Evolutionary conservation across 1,140 invertebrate genomes (phyloP), one percentile per base, ranked within the genome.

Genomic region (Orussus abietinus): DNA sequence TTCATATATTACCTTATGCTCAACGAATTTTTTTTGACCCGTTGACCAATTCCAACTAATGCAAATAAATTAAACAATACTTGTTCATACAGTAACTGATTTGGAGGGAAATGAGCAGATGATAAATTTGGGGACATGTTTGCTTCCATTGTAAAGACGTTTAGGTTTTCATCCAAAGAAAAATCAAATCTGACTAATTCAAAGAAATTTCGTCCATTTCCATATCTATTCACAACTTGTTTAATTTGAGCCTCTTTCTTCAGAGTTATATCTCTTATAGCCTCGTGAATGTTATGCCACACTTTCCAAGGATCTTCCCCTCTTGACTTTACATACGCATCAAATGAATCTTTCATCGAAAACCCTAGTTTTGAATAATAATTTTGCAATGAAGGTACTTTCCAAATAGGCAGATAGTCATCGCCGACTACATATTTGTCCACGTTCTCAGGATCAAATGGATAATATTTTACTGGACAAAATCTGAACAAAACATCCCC

Each of bases 91-190:
- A 98, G 64, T 6, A 92, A 62, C 43, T 82, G 80, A 66, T 98
- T 98, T 1, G 82, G 84, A 28, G 84, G 81, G 67, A 88, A 98
- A 73, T 98, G 93, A 1, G 85, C 84, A 0, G 93, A 96, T 0
- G 91, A 95, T 14, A 98, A 75, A 75, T 98, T 98, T 0, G 95
- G 96, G 18, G 92, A 96, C 95, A 98, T 98, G 64, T 98, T 98
- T 1, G 91, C 94, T 71, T 98, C 95, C 82, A 98, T 86, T 2
- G 96, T 72, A 57, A 83, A 90, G 2, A 96, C 85, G 32, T 90
- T 88, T 0, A 96, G 59, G 33, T 95, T 72, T 51, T 92, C 85
- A 66, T 97, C 92, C 4, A 97, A 73, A 0, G 94, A 83, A 66
- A 98, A 87, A 70, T 98, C 95, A 60, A 98, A 90, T 32, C 95